These are phyloP conservation scores for Pseudolaguvia tuberculata DNA, from an alignment of 2,113 vertebrate species.

Conservation along the genomic window DNA sequence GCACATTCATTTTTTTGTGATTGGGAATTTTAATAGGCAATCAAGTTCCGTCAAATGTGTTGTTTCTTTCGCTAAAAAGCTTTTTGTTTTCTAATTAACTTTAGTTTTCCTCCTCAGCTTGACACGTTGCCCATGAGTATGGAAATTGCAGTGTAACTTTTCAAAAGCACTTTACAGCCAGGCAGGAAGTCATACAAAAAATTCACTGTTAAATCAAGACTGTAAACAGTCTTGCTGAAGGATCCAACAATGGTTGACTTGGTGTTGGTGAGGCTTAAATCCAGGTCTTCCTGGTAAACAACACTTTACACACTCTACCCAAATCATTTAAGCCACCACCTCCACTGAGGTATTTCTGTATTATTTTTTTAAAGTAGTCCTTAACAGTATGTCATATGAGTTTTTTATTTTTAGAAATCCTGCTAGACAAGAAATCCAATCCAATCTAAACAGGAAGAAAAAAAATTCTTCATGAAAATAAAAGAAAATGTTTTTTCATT, in stretches of 20 bases:
- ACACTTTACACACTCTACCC: too few relatives aligned
- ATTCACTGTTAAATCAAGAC: too few relatives aligned
- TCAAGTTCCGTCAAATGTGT: constrained; percentile 44
- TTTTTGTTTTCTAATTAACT: constrained; percentile 47
- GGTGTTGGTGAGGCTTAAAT: too few relatives aligned
- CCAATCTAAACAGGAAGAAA: neutral
- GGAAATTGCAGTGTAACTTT: constrained; percentile 30
- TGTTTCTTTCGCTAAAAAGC: constrained; percentile 43
- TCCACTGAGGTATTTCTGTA: too few relatives aligned
- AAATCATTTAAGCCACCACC: too few relatives aligned
- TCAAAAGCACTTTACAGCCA: constrained; percentile 26
- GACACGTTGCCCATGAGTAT: constrained; percentile 40
- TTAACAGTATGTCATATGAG: neutral
- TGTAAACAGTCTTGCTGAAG: too few relatives aligned
- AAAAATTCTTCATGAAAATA: neutral
- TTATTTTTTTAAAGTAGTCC: neutral
- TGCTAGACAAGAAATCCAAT: neutral
- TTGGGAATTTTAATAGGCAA: constrained; percentile 46
- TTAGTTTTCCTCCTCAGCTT: constrained; percentile 25
- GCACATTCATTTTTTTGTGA: constrained; percentile 40
- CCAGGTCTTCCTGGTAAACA: too few relatives aligned
- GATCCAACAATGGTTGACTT: too few relatives aligned
- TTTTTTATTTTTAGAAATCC: neutral
- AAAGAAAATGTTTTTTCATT: neutral
- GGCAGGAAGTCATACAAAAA: constrained; percentile 16